phyloP scores from a whole-genome alignment of 2,113 vertebrate genomes.

The Corythaeola cristata region DNA sequence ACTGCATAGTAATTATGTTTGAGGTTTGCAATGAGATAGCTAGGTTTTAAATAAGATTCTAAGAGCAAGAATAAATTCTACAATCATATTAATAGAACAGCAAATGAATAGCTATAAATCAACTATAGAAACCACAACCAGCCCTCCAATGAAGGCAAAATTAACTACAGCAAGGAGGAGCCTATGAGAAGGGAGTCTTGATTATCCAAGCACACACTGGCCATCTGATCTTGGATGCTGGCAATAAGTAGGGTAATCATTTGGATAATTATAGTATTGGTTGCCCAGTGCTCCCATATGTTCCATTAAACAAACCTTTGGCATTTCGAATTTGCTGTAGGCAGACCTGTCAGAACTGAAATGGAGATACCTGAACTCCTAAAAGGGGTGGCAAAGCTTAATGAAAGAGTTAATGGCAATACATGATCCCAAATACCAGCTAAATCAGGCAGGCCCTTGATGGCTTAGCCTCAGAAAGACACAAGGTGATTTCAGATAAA shows the following conservation, averaged over 20 bases:
- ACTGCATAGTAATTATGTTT: background rate
- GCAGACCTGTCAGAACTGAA: background rate
- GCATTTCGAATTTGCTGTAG: background rate
- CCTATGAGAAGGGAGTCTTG: background rate
- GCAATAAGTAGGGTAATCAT: constrained; percentile 11
- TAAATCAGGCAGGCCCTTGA: background rate
- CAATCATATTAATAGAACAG: background rate
- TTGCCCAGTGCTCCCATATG: background rate
- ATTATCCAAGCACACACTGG: constrained; percentile 8
- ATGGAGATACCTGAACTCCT: background rate
- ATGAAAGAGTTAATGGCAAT: background rate
- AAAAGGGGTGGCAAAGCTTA: background rate
- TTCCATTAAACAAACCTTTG: constrained; percentile 7
- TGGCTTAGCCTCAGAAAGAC: background rate
- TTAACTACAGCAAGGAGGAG: background rate
- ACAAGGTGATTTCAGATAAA: background rate
- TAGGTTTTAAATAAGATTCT: background rate
- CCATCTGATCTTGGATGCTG: constrained; percentile 19
- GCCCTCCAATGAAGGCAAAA: background rate
- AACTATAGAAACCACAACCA: background rate
- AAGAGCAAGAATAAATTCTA: background rate
- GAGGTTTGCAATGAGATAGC: background rate
- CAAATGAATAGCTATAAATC: background rate
- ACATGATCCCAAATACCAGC: background rate
- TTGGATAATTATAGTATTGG: constrained; percentile 20